Evolutionary conservation across 2,888 invertebrate species (phyloP).

Genomic region (Drosophila flavopinicola): DNA sequence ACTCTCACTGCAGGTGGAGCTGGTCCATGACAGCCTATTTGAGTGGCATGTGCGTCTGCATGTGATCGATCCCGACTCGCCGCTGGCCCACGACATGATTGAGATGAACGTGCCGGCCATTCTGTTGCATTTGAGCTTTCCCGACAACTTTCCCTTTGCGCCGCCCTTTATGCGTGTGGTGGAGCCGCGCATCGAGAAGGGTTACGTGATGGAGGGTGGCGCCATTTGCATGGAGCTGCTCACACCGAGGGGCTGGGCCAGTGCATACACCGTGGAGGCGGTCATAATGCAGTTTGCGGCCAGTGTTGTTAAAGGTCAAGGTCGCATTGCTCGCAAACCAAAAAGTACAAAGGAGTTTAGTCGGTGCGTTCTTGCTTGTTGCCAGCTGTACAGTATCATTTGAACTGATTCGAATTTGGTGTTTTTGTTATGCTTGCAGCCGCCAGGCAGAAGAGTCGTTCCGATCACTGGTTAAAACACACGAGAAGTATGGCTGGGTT

Average conservation of each 20-base stretch:
- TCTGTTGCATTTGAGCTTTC: conserved; percentile 91
- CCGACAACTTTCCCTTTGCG: conserved; percentile 95
- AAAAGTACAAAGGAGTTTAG: conserved; percentile 92
- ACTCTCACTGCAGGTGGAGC: conserved; percentile 86
- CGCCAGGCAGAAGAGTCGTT: conserved; percentile 95
- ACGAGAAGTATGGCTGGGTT: conserved; percentile 96
- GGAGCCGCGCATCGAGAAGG: conserved; percentile 92
- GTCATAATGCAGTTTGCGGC: conserved; percentile 95
- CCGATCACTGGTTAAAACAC: conserved; percentile 93
- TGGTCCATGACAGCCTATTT: conserved; percentile 93
- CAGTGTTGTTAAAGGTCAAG: conserved; percentile 94
- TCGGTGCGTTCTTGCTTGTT: conserved; percentile 73
- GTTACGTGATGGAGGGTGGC: conserved; percentile 95
- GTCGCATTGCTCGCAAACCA: conserved; percentile 91
- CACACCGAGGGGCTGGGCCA: conserved; percentile 94
- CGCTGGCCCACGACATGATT: conserved; percentile 91
- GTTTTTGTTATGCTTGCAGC: conserved; percentile 82
- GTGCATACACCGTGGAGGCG: conserved; percentile 87
- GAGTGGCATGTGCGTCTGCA: conserved; percentile 94
- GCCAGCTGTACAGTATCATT: neutral
- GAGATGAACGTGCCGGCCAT: conserved; percentile 91
- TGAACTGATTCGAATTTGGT: neutral
- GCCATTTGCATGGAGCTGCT: conserved; percentile 95
- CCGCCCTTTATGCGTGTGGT: conserved; percentile 94
- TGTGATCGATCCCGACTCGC: conserved; percentile 93